These are phyloP conservation scores for Mormyrus iriodes DNA, from an alignment of 2,113 vertebrate genomes.

Conservation along the genomic window DNA sequence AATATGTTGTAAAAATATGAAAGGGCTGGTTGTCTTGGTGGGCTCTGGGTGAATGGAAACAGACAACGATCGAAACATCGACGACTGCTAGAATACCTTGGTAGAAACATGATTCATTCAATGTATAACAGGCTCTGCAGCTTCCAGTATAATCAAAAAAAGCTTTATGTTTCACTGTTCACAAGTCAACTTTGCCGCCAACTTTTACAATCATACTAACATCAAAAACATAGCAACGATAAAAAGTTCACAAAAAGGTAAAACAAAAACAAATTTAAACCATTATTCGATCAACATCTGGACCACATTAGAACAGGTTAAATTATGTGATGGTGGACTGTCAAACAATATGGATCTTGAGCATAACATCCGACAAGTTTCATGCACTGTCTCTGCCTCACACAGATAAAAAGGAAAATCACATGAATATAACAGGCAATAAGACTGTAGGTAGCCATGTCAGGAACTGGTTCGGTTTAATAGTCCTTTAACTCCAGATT, in stretches of 20 bases:
- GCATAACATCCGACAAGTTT: not conserved
- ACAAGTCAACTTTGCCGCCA: conserved; percentile 13
- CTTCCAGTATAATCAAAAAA: conserved; percentile 10
- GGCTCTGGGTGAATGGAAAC: not conserved
- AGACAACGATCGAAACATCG: not conserved
- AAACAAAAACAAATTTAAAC: conserved; percentile 6
- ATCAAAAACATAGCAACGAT: conserved; percentile 2
- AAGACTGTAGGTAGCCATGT: not conserved
- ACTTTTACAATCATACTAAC: conserved; percentile 20
- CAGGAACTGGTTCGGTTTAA: not conserved
- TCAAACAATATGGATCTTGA: not conserved
- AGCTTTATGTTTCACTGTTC: conserved; percentile 14
- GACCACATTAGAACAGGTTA: not conserved
- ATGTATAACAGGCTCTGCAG: not conserved
- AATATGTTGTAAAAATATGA: not conserved
- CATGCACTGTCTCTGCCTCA: not conserved
- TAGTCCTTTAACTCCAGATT: not conserved
- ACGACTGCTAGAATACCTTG: not conserved
- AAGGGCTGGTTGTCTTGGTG: not conserved
- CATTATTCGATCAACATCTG: conserved; percentile 8
- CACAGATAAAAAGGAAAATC: not conserved
- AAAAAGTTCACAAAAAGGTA: not conserved
- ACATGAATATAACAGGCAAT: not conserved
- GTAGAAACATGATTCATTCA: not conserved
- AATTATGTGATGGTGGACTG: not conserved